Percentiles rank a stretch among this genome's conserved stretches.
These are phyloP conservation scores for Lerista edwardsae DNA, from an alignment of 2,797 vertebrate species.

Conservation along the genomic window DNA sequence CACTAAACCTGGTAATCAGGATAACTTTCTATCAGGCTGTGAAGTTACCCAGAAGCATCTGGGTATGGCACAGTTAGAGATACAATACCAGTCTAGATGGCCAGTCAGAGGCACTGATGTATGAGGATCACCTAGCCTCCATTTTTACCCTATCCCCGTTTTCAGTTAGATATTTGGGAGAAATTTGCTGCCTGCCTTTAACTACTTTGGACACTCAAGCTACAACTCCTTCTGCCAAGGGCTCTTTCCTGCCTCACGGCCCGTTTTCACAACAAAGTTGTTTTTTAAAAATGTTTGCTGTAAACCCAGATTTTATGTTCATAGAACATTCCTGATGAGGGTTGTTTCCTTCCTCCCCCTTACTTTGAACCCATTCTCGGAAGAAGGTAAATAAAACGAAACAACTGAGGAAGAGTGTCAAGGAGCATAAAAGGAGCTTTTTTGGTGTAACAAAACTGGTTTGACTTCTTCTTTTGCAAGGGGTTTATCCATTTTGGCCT, in stretches of 20 bases:
- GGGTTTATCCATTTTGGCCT: neutral
- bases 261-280: slow-evolving; percentile 17
- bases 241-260: neutral
- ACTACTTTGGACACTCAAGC: neutral
- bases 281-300: slow-evolving; percentile 17
- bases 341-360: neutral
- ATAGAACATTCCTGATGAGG: neutral
- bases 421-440: too few species aligned
- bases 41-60: neutral
- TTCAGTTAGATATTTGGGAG: neutral
- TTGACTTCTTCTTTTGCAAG: neutral
- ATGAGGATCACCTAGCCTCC: neutral
- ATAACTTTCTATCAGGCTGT: neutral
- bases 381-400: neutral
- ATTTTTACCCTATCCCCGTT: neutral
- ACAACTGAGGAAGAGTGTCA: neutral
- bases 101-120: too few species aligned
- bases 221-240: neutral
- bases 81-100: too few species aligned
- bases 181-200: neutral
- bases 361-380: neutral
- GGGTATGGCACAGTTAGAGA: neutral
- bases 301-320: slow-evolving; percentile 18
- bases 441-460: neutral
- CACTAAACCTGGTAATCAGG: too few species aligned